Evolutionary conservation across 2,888 invertebrate species (phyloP), one percentile per base, ranked within the genome.

Genomic region (Ectemnius continuus): DNA sequence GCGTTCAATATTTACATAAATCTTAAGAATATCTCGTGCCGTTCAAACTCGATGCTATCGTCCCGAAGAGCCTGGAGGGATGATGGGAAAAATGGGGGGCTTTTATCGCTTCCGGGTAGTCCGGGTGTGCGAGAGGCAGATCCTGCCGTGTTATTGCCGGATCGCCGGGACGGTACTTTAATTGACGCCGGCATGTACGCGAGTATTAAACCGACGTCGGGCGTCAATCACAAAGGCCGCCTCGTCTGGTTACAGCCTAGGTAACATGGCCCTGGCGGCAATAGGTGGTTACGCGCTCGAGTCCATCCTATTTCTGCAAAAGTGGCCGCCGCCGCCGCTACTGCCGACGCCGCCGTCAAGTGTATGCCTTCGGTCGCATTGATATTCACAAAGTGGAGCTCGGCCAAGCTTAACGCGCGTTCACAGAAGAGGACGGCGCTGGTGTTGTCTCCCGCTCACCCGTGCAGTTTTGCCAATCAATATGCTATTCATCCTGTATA

Each of bases 351-450:
- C 61, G 4, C 5, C 62, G 26, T 56, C 73, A 67, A 62, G 73
- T 73, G 73, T 81, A 79, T 71, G 70, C 75, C 69, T 78, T 71
- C 65, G 82, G 74, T 78, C 79, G 61, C 85, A 85, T 87, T 86
- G 87, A 83, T 85, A 86, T 87, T 85, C 87, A 87, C 87, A 87
- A 87, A 87, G 85, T 76, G 75, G 61, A n/a, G 63, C 64, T 48
- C 61, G 69, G 73, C 67, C 76, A 56, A 46, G 77, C 60, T 72
- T 72, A 76, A 67, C 72, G 20, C 58, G 65, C 8, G 36, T 36
- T 36, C 36, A 36, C 36, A 11, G 36, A 6, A 36, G 45, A 56
- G 64, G 68, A 64, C 65, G 28, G 61, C 56, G 60, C 48, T 47
- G 18, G 48, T 70, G 61, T 72, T 73, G 65, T 73, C 73, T 70